phyloP scores from a whole-genome alignment of 2,113 vertebrate species.

The Fregata magnificens region DNA sequence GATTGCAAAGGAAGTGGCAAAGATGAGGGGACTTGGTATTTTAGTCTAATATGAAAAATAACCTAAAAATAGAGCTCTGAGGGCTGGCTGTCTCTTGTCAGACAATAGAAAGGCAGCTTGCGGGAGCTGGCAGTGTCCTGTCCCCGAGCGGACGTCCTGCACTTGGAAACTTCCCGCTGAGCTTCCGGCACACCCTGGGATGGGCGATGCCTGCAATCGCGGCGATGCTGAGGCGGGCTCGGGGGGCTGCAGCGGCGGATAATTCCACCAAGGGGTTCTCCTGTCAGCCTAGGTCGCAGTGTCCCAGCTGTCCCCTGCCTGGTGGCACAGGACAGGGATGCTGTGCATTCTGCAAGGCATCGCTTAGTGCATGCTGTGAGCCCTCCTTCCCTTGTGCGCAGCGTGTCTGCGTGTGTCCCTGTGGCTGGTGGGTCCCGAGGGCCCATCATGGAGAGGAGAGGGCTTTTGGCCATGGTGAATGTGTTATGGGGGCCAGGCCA shows the following conservation, averaged over 20 bases:
- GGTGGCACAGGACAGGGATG: neutral
- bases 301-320: neutral
- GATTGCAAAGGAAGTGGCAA: accelerated
- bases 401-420: accelerated
- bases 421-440: accelerated
- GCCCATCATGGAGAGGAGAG: accelerated
- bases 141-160: neutral
- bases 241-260: accelerated
- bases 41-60: neutral
- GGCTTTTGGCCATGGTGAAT: neutral
- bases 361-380: neutral
- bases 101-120: neutral
- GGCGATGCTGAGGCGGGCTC: neutral
- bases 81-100: neutral
- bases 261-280: neutral
- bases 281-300: neutral
- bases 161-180: accelerated
- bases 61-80: neutral
- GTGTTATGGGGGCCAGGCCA: neutral
- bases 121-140: accelerated
- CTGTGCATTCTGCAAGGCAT: neutral
- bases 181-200: accelerated
- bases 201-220: neutral
- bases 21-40: neutral
- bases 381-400: neutral